These are phyloP conservation scores for Acrocephalus scirpaceus DNA, from an alignment of 2,797 vertebrate genomes.

Conservation along the genomic window DNA sequence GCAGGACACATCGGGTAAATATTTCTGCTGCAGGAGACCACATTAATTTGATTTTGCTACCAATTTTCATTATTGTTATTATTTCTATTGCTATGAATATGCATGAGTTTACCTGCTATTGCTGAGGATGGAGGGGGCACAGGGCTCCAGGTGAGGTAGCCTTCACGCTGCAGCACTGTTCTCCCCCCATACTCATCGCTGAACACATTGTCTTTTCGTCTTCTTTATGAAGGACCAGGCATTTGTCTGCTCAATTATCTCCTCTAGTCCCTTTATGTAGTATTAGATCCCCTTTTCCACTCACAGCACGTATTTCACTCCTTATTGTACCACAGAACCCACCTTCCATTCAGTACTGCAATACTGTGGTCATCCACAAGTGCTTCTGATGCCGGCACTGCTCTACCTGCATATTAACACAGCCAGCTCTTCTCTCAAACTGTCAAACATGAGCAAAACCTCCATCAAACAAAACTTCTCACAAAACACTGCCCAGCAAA, in stretches of 20 bases:
- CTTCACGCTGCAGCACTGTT: not conserved
- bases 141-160: slow-evolving; percentile 1
- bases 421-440: not conserved
- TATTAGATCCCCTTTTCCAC: not conserved
- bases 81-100: slow-evolving; percentile 71
- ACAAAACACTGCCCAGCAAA: not conserved
- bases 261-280: not conserved
- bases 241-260: not conserved
- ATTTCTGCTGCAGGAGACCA: slow-evolving; percentile 78
- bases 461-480: not conserved
- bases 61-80: slow-evolving; percentile 72
- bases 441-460: not conserved
- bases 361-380: not conserved
- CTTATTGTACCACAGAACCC: not conserved
- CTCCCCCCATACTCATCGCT: not conserved
- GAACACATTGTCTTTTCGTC: not conserved
- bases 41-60: slow-evolving; percentile 74
- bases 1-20: slow-evolving; percentile 84
- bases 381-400: not conserved
- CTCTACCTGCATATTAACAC: not conserved
- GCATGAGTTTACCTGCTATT: slow-evolving; percentile 59
- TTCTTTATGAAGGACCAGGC: not conserved
- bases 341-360: not conserved
- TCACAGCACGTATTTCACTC: not conserved
- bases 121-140: not conserved